phyloP scores from a whole-genome alignment of 2,888 invertebrate species.

The Sacculina carcini region DNA sequence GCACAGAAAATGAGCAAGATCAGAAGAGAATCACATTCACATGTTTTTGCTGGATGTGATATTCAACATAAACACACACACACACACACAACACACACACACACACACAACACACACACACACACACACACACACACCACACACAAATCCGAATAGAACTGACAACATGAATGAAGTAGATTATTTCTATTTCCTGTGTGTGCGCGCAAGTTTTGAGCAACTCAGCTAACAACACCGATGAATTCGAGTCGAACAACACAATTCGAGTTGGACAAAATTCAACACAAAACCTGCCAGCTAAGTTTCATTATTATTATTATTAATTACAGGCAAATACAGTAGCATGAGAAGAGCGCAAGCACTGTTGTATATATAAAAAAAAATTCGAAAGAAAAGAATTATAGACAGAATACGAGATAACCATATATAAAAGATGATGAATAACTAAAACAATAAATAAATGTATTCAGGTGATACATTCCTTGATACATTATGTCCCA shows the following conservation, averaged over 20 bases:
- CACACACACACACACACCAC: no score
- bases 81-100: no score
- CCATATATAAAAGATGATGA: neutral
- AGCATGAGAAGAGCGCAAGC: no score
- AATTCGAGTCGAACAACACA: neutral
- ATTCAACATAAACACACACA: no score
- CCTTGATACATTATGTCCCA: no score
- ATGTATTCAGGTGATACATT: no score
- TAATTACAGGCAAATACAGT: no score
- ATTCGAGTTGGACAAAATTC: no score
- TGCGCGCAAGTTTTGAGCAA: neutral
- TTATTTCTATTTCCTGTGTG: neutral
- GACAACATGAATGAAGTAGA: neutral
- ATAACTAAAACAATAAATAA: neutral
- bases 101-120: no score
- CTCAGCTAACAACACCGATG: neutral
- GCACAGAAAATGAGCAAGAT: no score
- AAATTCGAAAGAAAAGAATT: neutral
- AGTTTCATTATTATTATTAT: no score
- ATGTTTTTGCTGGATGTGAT: neutral
- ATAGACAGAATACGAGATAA: neutral
- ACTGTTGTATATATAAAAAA: constrained; percentile 1
- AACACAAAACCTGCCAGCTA: no score
- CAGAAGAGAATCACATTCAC: neutral
- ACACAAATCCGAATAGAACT: neutral